These are phyloP conservation scores for Ctena decussata DNA, from an alignment of 2,888 invertebrate genomes.

Conservation along the genomic window DNA sequence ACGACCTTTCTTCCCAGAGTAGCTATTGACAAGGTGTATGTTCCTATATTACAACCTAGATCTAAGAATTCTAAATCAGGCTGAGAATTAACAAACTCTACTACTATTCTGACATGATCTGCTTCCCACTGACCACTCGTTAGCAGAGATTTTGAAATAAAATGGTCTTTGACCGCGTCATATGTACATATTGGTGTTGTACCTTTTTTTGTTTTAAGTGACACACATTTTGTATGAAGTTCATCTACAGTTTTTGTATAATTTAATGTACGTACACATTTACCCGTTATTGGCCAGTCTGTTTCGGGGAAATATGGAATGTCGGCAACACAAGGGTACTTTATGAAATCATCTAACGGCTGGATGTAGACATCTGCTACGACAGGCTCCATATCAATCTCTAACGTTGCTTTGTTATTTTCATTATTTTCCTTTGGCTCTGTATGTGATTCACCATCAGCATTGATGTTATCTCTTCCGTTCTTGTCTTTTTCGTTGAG, in stretches of 20 bases:
- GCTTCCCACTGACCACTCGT: conserved; percentile 40
- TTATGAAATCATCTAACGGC: background rate
- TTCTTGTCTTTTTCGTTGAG: too few species aligned
- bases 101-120: conserved; percentile 20
- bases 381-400: too few species aligned
- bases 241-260: background rate
- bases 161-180: conserved; percentile 21
- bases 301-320: background rate
- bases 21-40: conserved; percentile 40
- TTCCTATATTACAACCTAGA: conserved; percentile 53
- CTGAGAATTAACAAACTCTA: conserved; percentile 3
- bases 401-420: too few species aligned
- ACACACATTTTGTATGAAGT: background rate
- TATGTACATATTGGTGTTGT: conserved; percentile 42
- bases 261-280: background rate
- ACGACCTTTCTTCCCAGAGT: conserved; percentile 34
- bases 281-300: background rate
- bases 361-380: background rate
- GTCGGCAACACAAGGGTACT: background rate
- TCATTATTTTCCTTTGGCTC: too few species aligned
- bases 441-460: too few species aligned
- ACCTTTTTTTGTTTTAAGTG: background rate
- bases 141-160: conserved; percentile 22
- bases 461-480: too few species aligned
- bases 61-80: conserved; percentile 39